Conservation (phyloP, 2,888 invertebrate genomes). For the Euzophera pinguis region DNA sequence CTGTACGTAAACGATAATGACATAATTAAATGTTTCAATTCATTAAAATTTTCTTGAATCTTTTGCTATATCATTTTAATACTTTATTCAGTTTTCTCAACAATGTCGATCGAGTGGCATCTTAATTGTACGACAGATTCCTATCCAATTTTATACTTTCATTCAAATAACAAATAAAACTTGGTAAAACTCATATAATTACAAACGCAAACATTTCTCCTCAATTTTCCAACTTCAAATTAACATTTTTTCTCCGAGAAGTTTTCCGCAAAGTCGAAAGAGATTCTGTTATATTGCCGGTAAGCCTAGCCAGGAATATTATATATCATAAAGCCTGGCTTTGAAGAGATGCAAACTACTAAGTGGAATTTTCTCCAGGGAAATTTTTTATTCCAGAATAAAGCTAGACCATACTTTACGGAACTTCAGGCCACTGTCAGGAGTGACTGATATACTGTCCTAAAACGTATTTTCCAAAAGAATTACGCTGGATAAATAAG, state of each 20-base stretch:
- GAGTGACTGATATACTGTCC: constrained; percentile 24
- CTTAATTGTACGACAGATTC: too few relatives aligned
- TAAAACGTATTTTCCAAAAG: constrained; percentile 29
- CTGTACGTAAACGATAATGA: too few relatives aligned
- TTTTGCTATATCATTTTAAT: too few relatives aligned
- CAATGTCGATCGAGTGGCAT: too few relatives aligned
- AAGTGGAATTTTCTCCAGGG: constrained; percentile 5
- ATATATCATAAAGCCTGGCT: constrained; percentile 3
- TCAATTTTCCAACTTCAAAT: neutral
- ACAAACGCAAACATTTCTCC: neutral
- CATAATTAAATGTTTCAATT: too few relatives aligned
- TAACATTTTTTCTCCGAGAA: constrained; percentile 1
- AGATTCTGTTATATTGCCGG: constrained; percentile 1
- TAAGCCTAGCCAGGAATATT: neutral
- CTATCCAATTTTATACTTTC: too few relatives aligned
- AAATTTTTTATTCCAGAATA: neutral
- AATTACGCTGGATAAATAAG: constrained; percentile 34
- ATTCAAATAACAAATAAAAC: neutral
- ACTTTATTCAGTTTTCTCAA: too few relatives aligned
- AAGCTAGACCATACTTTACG: constrained; percentile 13
- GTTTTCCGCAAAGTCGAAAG: neutral
- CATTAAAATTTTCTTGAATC: too few relatives aligned
- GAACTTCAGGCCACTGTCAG: constrained; percentile 13
- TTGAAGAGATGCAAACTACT: constrained; percentile 4
- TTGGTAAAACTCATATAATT: neutral